Evolutionary conservation across 2,113 vertebrate genomes (phyloP), one percentile per base, ranked within the genome.

Genomic region (Lethenteron camtschaticum): DNA sequence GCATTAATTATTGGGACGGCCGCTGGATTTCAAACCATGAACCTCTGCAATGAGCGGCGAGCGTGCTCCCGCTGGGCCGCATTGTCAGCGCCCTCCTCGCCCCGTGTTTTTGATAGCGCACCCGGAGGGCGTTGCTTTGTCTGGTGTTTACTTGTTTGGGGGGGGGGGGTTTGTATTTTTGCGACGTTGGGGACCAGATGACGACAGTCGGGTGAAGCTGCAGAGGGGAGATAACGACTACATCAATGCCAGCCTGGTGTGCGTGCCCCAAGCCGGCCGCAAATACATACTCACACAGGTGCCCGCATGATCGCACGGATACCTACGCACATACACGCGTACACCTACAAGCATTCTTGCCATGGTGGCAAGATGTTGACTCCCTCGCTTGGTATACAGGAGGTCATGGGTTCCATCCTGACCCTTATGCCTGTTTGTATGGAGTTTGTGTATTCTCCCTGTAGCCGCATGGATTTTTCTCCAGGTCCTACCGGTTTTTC

Each of bases 301-400:
- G 63, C 41, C 41, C 41, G 41, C 41, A 41, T 41, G 41, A 41
- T 7, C 41, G 41, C 41, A 41, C 41, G 41, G 41, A 41, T 41
- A 41, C 41, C 41, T 77, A 82, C 78, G 63, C 14, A 57, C 69
- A 69, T 68, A 70, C 69, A 70, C 41, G 41, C 4, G 41, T 41
- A 7, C 41, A 41, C 41, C 41, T 41, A 41, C 41, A 41, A 6
- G 41, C 41, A 41, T 41, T 41, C 41, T 41, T 7, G 41, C 41
- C 41, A 41, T 41, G 41, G 41, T 41, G 41, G 41, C 41, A 5
- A 41, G 41, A 41, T 41, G 41, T 41, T 7, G 6, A 41, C 41
- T 41, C 41, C 41, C 41, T 41, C 41, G 41, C 41, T 41, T 41
- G 41, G 41, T 41, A 41, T 41, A 41, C 41, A 7, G 41, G 41